Base-by-base conservation (phyloP, 2,888 invertebrate genomes). In the Agrochola lota region DNA sequence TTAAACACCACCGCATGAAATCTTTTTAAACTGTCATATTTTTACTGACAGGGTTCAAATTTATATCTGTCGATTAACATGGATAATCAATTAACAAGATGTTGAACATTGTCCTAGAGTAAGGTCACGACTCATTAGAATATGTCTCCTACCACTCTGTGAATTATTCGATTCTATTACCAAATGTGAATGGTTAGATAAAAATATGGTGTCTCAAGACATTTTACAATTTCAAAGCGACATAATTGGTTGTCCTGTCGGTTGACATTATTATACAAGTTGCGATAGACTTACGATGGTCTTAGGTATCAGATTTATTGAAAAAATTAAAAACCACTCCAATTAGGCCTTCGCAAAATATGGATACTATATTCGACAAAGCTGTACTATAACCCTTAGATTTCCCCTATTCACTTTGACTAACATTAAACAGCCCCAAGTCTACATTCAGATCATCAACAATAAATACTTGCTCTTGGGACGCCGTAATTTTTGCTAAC, bases 401-500 rank as follows among this genome's bases (percentile, higher is more conserved):
- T 35, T 9, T 49, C 4, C 20, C 11, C 11, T 7, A 55, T 35
- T 7, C 3, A 6, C 7, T 55, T 20, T n/a, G 2, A 52, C 17
- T 6, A 35, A 52, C 3, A n/a, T 35, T 35, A 17, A 17, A n/a
- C n/a, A 55, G 49, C 46, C 12, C 20, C 23, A 40, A 55, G 20
- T 40, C 20, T 43, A 17, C 35, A 64, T 63, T 59, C 17, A 49
- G 49, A 68, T 68, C 23, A 71, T 11, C 30, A 63, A 59, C 52
- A 68, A 17, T 69, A 71, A 67, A 57, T 17, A 62, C 26, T 49
- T 67, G 30, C 77, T 43, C 74, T 64, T 35, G 77, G 30, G 70
- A 74, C 43, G 77, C 60, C 73, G 79, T 88, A 89, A 88, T 91
- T 90, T 90, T 85, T 87, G 87, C 89, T 86, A 82, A 86, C 88